phyloP scores from a whole-genome alignment of 2,113 vertebrate species.

The Thalassarche chlororhynchos region DNA sequence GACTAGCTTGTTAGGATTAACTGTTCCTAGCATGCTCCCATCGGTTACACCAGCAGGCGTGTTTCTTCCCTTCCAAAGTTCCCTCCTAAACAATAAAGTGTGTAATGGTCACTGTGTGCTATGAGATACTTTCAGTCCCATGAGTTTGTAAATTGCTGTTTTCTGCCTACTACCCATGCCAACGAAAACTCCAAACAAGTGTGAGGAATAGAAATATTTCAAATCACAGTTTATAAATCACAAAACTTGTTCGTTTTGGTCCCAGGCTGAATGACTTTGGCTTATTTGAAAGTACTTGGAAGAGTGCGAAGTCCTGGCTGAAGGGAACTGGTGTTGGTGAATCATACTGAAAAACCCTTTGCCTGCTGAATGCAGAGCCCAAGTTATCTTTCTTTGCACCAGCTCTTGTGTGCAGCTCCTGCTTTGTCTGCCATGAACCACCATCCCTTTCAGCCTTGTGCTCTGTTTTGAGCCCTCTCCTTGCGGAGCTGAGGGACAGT shows the following conservation, averaged over 20 bases:
- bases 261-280: neutral
- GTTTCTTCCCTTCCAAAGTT: conserved; percentile 21
- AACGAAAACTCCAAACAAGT: neutral
- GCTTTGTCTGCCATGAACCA: neutral
- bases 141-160: neutral
- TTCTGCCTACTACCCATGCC: neutral
- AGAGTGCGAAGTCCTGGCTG: neutral
- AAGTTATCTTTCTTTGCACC: neutral
- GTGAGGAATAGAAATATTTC: conserved; percentile 1
- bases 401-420: neutral
- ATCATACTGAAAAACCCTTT: neutral
- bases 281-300: conserved; percentile 1
- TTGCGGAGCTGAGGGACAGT: neutral
- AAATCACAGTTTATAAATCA: conserved; percentile 36
- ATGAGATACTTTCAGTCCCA: conserved; percentile 35
- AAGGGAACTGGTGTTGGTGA: neutral
- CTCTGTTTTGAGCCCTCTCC: neutral
- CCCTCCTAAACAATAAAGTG: conserved; percentile 61
- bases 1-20: conserved; percentile 23
- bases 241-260: neutral
- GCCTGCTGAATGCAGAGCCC: neutral
- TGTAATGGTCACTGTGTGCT: conserved; percentile 33
- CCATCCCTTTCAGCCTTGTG: neutral
- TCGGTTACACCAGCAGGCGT: neutral
- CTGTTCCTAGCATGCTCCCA: conserved; percentile 11